Base-by-base conservation (phyloP, 2,888 invertebrate genomes). In the Pollenia angustigena region DNA sequence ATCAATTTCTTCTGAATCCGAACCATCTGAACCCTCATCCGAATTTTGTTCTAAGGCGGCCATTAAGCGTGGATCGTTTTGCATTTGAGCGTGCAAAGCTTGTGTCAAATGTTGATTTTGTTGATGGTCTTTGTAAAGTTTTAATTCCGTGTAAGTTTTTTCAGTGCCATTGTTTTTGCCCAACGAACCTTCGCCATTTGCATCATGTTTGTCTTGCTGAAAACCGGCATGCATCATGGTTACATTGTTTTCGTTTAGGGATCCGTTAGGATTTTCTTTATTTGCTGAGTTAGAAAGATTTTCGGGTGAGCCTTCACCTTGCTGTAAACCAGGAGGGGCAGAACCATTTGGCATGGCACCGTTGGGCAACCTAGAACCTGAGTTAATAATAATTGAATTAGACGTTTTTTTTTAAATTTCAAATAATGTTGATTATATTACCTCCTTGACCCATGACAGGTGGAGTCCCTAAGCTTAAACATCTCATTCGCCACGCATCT, bases 401-500 rank as follows among this genome's bases (percentile, higher is more conserved):
- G 3, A 18, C 2, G 2, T 16, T 52, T 4, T 54, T 48, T 60
- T 64, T 68, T 64, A n/a, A 8, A 8, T 7, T 48, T n/a, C 1
- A 62, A 0, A 16, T 0, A n/a, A 18, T 10, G 52, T 18, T 76
- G 32, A 69, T 18, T 9, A n/a, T 87, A 14, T 87, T 90, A 87
- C 91, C 92, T 88, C 95, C 95, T 89, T 87, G 87, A 10, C 95
- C 92, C 11, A 95, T 94, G 12, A 95, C 93, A 0, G 95, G 95
- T 2, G 95, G 95, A 0, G 95, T 94, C 7, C 95, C 95, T 14
- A 96, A 93, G 9, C 97, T 97, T 32, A 97, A 94, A 91, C 97
- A 97, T 87, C 97, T 95, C 97, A 98, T 97, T 89, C 97, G 94
- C 97, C 97, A 98, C 1, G 98, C 97, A 91, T 97, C 98, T 91